phyloP scores from a whole-genome alignment of 2,888 invertebrate genomes.

The Encarsia formosa region DNA sequence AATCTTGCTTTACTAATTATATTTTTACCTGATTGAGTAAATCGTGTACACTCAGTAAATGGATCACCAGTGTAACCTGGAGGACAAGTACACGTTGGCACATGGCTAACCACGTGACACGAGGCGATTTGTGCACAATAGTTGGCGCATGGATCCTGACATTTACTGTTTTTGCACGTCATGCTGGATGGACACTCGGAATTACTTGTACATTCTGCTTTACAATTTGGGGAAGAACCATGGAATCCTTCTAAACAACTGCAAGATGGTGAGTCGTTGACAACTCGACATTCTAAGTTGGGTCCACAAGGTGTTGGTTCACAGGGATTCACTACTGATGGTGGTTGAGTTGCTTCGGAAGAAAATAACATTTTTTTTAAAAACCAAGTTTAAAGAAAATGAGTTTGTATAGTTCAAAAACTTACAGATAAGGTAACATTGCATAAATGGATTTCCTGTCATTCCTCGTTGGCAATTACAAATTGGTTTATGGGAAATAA shows the following conservation, averaged over 20 bases:
- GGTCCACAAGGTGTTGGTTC: constrained; percentile 77
- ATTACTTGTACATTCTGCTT: constrained; percentile 76
- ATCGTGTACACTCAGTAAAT: constrained; percentile 56
- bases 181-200: constrained; percentile 66
- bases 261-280: constrained; percentile 67
- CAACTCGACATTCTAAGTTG: constrained; percentile 67
- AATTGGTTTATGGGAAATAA: constrained; percentile 77
- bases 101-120: constrained; percentile 65
- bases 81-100: constrained; percentile 61
- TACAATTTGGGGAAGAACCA: constrained; percentile 72
- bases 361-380: too few relatives aligned
- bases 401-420: too few relatives aligned
- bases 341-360: too few relatives aligned
- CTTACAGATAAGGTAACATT: too few relatives aligned
- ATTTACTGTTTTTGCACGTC: constrained; percentile 74
- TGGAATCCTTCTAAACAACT: constrained; percentile 66
- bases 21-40: too few relatives aligned
- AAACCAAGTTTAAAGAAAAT: too few relatives aligned
- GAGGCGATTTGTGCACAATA: constrained; percentile 68
- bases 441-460: constrained; percentile 73
- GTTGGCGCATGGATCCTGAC: constrained; percentile 69
- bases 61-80: constrained; percentile 60
- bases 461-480: constrained; percentile 67
- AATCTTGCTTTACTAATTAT: too few relatives aligned
- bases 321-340: constrained; percentile 2